Evolutionary conservation across 2,113 vertebrate genomes (phyloP), one percentile per base, ranked within the genome.

Genomic region (Neogobius melanostomus): DNA sequence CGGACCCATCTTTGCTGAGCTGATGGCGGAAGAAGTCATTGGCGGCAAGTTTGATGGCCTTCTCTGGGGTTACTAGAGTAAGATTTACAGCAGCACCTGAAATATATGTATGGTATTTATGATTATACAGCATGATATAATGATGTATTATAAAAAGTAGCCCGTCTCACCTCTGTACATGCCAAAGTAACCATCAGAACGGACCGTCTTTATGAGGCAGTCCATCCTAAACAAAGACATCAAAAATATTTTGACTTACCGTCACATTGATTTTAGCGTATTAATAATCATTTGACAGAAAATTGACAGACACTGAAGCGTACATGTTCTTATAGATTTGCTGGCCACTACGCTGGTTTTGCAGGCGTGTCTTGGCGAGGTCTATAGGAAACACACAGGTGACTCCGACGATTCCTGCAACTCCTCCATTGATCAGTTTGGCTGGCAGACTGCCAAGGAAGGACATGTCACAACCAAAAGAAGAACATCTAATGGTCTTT

Each of bases 321-420:
- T 82, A 95, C 94, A 95, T 94, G 88, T 81, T 95, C 75, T 72
- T 93, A 84, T 95, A 95, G 28, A 94, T 77, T 69, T 88, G 91
- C 75, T 94, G 93, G 45, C 91, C 92, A 1, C 79, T 90, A 72
- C 93, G 91, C 63, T 95, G 94, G 84, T 95, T 95, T 85, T 95
- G 94, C 63, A 95, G 74, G 15, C 94, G 89, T 11, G 94, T 95
- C 82, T 95, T 95, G 74, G 93, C 92, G 69, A 95, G 90, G 74
- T 95, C 94, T 5, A 95, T 92, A 36, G 94, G 94, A 69, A 95
- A 95, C 77, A 95, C 93, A 81, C 94, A 95, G 71, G 94, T 94
- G 66, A 95, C 94, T 56, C 94, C 94, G 3, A 94, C 93, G 56
- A 95, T 88, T 62, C 94, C 94, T 47, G 94, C 94, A 66, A 93